Evolutionary conservation across 2,888 invertebrate species (phyloP).

Genomic region (Xanthorhoe spadicearia): DNA sequence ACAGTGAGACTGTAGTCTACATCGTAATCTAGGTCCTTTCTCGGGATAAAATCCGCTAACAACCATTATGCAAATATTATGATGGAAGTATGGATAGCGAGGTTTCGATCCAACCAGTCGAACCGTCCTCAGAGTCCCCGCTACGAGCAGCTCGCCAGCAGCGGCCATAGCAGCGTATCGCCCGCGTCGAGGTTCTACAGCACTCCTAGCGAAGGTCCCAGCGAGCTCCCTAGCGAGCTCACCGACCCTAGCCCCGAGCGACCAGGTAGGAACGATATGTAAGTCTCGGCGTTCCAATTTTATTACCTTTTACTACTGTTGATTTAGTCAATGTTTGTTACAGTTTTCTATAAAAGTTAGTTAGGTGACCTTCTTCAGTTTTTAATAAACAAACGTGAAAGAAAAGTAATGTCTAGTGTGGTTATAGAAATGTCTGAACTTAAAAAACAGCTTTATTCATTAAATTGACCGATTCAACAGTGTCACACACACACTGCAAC

Average conservation of each 20-base stretch:
- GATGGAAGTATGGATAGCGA: no score
- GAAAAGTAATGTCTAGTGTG: no score
- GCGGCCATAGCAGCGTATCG: slow-evolving; percentile 77
- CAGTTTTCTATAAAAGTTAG: not conserved
- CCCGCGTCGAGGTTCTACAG: slow-evolving; percentile 73
- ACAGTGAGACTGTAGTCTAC: no score
- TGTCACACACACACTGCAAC: slow-evolving; percentile 3
- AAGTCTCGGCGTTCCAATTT: slow-evolving; percentile 83
- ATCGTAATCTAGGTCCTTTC: no score
- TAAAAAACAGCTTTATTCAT: not conserved
- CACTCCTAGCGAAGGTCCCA: slow-evolving; percentile 75
- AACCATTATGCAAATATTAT: no score
- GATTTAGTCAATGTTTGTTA: slow-evolving; percentile 20
- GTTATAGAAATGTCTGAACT: no score
- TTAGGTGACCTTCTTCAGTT: not conserved
- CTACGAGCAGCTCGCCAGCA: slow-evolving; percentile 80
- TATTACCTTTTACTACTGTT: slow-evolving; percentile 42
- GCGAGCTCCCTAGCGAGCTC: slow-evolving; percentile 73
- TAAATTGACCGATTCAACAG: slow-evolving; percentile 20
- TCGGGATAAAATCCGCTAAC: not conserved
- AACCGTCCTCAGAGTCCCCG: slow-evolving; percentile 72
- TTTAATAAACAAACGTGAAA: not conserved
- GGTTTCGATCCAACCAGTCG: slow-evolving; percentile 22
- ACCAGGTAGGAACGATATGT: slow-evolving; percentile 85
- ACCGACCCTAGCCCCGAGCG: slow-evolving; percentile 78